Base-by-base conservation (phyloP, 1,140 invertebrate genomes). In the Homalodisca vitripennis region DNA sequence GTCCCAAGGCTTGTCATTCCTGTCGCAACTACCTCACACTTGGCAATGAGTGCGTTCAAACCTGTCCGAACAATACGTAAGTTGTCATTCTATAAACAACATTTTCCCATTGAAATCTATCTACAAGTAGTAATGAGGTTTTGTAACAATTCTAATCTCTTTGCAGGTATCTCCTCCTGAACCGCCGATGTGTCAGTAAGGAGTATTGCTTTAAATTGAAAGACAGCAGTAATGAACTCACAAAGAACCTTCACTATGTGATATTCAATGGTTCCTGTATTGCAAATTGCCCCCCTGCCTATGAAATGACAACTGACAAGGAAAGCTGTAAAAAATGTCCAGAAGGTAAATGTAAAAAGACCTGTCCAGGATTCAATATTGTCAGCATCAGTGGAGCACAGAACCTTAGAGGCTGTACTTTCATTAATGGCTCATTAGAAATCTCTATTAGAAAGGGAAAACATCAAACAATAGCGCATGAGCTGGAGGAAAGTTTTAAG, bases 331-430 rank as follows among this genome's bases (percentile, higher is more conserved):
- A 67, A 24, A 51, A 30, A 1, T 70, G 62, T 17, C 47, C 32
- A 10, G 32, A 20, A 68, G 82, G 81, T 0, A 73, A 76, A 0
- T 91, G 89, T 74, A 77, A 79, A 48, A 88, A 87, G 78, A 85
- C 86, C 53, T 97, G 94, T 77, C 17, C 72, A 3, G 86, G 88
- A 1, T 80, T 78, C 1, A 84, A 81, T 66, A 87, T 96, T 2
- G 88, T 93, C 74, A 93, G 86, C 67, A 85, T 93, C 63, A 83
- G 84, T 10, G 82, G 87, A 0, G 91, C 90, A 0, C 86, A 92
- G 76, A 84, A 82, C 51, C 84, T 93, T 17, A 84, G 86, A 64
- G 93, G 92, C 0, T 98, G 96, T 78, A 97, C 94, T 0, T 84
- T 88, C 70, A 92, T 95, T 31, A 85, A 83, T 2, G 89, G 91